Percentiles rank a stretch among this genome's conserved stretches.
Evolutionary conservation across 2,113 vertebrate species (phyloP).

Genomic region (Bombycilla garrulus): DNA sequence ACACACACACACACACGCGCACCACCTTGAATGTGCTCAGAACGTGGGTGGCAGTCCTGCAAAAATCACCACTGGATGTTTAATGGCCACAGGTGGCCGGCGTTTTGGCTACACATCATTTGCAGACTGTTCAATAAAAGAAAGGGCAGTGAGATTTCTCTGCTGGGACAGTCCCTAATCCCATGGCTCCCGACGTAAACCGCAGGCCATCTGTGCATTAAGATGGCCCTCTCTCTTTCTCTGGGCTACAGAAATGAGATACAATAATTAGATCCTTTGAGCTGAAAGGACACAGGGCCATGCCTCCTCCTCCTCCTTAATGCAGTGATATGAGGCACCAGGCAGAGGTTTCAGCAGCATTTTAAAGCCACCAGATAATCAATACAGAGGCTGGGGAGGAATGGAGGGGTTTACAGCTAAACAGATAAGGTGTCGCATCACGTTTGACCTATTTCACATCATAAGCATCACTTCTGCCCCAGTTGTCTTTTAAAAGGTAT

Average conservation of each 20-base stretch:
- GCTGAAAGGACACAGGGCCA: background rate
- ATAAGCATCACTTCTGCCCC: slow-evolving; percentile 55
- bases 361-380: slow-evolving; percentile 15
- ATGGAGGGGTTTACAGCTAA: background rate
- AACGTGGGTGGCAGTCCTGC: background rate
- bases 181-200: slow-evolving; percentile 1
- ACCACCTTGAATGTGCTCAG: background rate
- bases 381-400: background rate
- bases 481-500: slow-evolving; percentile 6
- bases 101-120: background rate
- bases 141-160: background rate
- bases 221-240: background rate
- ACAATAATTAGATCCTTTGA: background rate
- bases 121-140: slow-evolving; percentile 3
- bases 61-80: background rate
- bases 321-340: background rate
- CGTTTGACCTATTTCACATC: slow-evolving; percentile 56
- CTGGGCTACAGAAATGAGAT: background rate
- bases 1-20: background rate
- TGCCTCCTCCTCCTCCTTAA: background rate
- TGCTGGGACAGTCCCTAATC: slow-evolving; percentile 14
- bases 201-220: slow-evolving; percentile 11
- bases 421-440: background rate
- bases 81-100: background rate
- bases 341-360: background rate